phyloP scores from a whole-genome alignment of 2,113 vertebrate species.

The Balaeniceps rex region DNA sequence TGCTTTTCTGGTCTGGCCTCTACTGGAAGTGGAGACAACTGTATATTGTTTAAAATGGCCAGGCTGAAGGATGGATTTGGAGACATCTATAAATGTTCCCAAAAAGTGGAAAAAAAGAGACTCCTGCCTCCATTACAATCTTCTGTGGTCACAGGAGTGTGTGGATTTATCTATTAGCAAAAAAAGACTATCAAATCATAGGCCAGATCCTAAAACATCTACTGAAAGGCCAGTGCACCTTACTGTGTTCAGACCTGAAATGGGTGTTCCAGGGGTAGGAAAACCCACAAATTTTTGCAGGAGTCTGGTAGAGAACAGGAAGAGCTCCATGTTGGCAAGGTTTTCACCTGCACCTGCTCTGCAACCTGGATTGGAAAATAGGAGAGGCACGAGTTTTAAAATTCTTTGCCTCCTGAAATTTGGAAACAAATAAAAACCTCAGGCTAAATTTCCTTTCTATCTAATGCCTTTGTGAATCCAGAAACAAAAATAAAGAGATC shows the following conservation, averaged over 20 bases:
- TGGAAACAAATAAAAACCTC: background rate
- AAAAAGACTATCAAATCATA: background rate
- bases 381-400: background rate
- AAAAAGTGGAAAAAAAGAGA: background rate
- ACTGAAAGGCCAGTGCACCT: background rate
- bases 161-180: background rate
- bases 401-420: background rate
- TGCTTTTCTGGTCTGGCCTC: background rate
- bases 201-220: background rate
- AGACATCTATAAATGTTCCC: background rate
- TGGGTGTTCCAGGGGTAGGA: slow-evolving; percentile 52
- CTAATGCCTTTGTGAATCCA: background rate
- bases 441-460: background rate
- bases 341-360: slow-evolving; percentile 61
- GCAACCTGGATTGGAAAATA: slow-evolving; percentile 10
- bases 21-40: background rate
- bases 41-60: background rate
- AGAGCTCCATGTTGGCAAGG: slow-evolving; percentile 73
- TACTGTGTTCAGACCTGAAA: slow-evolving; percentile 61
- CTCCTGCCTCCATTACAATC: background rate
- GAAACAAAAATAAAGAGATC: background rate
- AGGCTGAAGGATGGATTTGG: background rate
- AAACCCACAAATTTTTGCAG: slow-evolving; percentile 66
- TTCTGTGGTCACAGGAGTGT: background rate
- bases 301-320: slow-evolving; percentile 71